Evolutionary conservation across 1,140 invertebrate species (phyloP), one percentile per base, ranked within the genome.

Genomic region (Oppia nitens): DNA sequence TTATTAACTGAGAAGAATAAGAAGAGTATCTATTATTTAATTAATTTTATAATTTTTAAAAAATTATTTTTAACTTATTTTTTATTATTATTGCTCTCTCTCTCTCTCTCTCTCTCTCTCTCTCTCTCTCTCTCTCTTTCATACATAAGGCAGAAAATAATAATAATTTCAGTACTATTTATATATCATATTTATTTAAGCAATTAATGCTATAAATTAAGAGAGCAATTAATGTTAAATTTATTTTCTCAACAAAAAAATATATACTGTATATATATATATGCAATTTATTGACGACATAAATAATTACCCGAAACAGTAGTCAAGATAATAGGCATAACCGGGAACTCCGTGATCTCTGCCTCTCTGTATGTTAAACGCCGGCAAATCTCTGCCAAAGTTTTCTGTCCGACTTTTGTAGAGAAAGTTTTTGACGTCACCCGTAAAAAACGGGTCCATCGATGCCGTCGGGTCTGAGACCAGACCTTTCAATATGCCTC

Each of bases 371-470:
- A 74, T 73, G 49, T 66, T 64, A 23, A 65, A 24, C 9, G 61
- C 62, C 20, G 57, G 29, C 25, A 67, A 56, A 61, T 67, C 66
- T n/a, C 58, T 32, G 11, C 66, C 66, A 62, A 29, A 59, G n/a
- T 47, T 64, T 51, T 53, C 67, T 63, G 17, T 65, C 63, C 20
- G 67, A 23, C 14, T 9, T 50, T 61, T 63, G 59, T 45, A 66
- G 0, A 91, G 72, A 69, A 85, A 86, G 68, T 89, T 86, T 1
- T 86, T 89, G 71, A 85, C 81, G 70, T 85, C 62, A 21, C 29
- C 40, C 17, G 55, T 51, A 40, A 62, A 57, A 21, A 56, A 63
- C 3, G 27, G 52, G 52, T 62, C 59, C 21, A 53, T 24, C 21
- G 54, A 52, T 32, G 62, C 55, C 2, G 59, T 57, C n/a, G 55